A percentile compares a stretch with the other conserved stretches of the same genome.
phyloP scores from a whole-genome alignment of 2,797 vertebrate species.

The Holocentrus rufus region DNA sequence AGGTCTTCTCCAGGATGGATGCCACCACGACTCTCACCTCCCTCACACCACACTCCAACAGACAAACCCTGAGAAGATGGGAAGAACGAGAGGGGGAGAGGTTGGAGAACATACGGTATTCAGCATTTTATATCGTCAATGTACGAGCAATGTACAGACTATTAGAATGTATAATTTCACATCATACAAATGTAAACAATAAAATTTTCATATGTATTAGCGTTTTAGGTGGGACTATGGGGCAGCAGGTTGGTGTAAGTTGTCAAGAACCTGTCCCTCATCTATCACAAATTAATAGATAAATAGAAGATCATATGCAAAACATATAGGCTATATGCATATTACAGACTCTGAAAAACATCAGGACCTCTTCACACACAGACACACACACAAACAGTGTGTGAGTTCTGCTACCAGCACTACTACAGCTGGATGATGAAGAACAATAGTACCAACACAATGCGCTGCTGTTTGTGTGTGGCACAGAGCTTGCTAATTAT shows the following conservation, averaged over 20 bases:
- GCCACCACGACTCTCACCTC: constrained; percentile 96
- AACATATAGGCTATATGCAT: no score
- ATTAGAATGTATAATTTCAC: not conserved
- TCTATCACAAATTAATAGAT: no score
- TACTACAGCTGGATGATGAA: not conserved
- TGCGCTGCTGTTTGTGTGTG: not conserved
- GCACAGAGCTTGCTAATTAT: not conserved
- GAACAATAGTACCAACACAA: not conserved
- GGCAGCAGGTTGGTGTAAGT: no score
- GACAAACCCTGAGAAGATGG: constrained; percentile 84
- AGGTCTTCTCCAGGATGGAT: constrained; percentile 95
- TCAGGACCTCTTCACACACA: not conserved
- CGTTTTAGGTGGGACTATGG: no score
- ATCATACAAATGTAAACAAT: not conserved
- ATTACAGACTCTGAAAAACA: not conserved
- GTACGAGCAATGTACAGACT: not conserved
- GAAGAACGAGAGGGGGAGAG: not conserved
- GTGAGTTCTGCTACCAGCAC: not conserved
- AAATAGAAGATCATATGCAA: no score
- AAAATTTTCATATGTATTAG: no score
- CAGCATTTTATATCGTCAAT: not conserved
- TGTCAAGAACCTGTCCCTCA: no score
- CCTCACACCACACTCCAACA: constrained; percentile 93
- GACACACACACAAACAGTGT: not conserved
- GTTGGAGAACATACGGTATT: not conserved